Evolutionary conservation across 2,888 invertebrate genomes (phyloP).

Genomic region (Drosophila trichaetosa): DNA sequence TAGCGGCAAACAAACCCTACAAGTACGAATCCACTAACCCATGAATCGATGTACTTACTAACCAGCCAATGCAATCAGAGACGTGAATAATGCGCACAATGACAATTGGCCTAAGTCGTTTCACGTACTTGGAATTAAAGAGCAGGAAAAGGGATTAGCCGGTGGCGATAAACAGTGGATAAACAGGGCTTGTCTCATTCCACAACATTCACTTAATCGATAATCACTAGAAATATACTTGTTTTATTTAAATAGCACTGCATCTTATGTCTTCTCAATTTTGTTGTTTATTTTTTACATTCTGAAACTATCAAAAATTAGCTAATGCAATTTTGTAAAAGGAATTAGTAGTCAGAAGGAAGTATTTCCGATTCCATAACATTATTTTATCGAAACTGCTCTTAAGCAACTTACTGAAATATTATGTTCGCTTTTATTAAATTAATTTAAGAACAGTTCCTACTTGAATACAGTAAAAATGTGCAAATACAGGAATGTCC

Average conservation of each 20-base stretch:
- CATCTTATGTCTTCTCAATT: background rate
- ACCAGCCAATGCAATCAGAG: constrained; percentile 24
- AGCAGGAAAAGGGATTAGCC: background rate
- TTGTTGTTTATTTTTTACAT: background rate
- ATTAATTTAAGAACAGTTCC: no score
- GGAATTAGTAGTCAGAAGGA: background rate
- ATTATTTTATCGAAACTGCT: background rate
- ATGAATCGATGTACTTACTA: constrained; percentile 11
- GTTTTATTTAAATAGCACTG: background rate
- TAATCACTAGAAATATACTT: background rate
- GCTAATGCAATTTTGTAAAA: background rate
- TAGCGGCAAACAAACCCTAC: constrained; percentile 74
- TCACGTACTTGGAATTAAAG: constrained; percentile 1
- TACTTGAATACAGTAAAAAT: background rate
- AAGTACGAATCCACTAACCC: constrained; percentile 46
- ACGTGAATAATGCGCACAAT: constrained; percentile 38
- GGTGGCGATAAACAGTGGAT: background rate
- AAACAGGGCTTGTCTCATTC: background rate
- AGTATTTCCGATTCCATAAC: background rate
- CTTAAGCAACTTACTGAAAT: no score
- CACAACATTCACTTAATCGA: background rate
- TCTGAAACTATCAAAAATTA: background rate
- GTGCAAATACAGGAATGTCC: background rate
- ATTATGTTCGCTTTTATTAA: background rate
- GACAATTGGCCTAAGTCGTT: constrained; percentile 46